These are phyloP conservation scores for Xiphorhynchus erythropygius DNA, from an alignment of 2,797 vertebrate genomes.

Conservation along the genomic window DNA sequence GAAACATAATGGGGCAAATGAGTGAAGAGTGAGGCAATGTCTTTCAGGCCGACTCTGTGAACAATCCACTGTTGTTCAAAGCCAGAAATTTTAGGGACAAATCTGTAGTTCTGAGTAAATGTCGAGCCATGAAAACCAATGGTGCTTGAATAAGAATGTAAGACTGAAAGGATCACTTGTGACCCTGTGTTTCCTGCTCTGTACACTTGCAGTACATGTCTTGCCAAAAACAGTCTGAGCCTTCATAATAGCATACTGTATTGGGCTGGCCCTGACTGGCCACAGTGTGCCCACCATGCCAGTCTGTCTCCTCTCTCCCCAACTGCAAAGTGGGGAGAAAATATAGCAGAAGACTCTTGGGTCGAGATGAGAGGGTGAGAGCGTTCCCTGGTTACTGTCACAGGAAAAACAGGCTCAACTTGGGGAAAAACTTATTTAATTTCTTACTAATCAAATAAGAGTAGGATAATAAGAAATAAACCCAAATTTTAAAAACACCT, in stretches of 20 bases:
- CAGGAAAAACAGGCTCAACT: background rate
- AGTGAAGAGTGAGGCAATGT: background rate
- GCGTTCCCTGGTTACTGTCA: background rate
- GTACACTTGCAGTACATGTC: background rate
- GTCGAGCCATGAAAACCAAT: background rate
- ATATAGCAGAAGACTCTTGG: background rate
- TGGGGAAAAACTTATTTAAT: background rate
- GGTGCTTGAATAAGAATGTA: background rate
- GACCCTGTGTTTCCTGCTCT: background rate
- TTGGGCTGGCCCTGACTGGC: background rate
- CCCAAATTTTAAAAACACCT: too few relatives aligned
- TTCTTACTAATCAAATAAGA: too few relatives aligned
- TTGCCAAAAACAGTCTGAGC: background rate
- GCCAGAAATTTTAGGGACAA: background rate
- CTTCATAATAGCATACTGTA: background rate
- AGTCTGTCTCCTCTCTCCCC: background rate
- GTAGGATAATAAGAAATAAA: too few relatives aligned
- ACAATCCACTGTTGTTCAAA: background rate
- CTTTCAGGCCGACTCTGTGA: background rate
- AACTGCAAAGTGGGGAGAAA: background rate
- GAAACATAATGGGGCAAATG: rapidly evolving
- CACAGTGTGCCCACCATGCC: background rate
- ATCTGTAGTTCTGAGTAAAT: background rate
- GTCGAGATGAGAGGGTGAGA: background rate
- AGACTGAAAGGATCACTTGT: rapidly evolving